Conservation (phyloP, 2,888 invertebrate genomes). For the Biston stratarius region DNA sequence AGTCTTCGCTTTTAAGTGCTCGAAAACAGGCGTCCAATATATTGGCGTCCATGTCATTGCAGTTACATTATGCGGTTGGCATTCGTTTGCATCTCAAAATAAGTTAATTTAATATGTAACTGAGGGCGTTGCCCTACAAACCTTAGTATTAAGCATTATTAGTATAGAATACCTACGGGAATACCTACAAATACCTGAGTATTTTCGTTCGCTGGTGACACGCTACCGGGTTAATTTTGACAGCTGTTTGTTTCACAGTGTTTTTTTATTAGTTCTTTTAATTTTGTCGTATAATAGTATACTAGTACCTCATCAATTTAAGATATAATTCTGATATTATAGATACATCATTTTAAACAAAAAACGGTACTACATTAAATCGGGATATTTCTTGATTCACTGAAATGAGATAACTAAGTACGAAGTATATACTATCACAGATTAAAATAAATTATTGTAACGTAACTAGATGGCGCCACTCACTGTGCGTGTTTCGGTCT, state of each 20-base stretch:
- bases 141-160: constrained; percentile 43
- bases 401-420: no score
- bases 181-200: constrained; percentile 40
- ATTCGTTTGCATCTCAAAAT: constrained; percentile 54
- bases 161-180: constrained; percentile 48
- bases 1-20: constrained; percentile 11
- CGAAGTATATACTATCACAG: no score
- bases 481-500: no score
- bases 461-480: no score
- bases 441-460: no score
- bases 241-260: constrained; percentile 42
- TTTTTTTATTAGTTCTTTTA: constrained; percentile 5
- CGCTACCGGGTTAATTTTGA: constrained; percentile 47
- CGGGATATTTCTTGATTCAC: no score
- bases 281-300: background rate
- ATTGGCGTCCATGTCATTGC: constrained; percentile 16
- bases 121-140: constrained; percentile 57
- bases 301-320: no score
- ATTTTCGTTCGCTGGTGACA: constrained; percentile 59
- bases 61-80: constrained; percentile 33
- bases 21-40: constrained; percentile 13
- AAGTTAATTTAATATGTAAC: constrained; percentile 57
- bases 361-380: no score
- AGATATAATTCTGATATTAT: no score
- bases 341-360: no score